Base-by-base conservation (phyloP, 23 tunicate genomes). In the Clavelina lepadiformis region DNA sequence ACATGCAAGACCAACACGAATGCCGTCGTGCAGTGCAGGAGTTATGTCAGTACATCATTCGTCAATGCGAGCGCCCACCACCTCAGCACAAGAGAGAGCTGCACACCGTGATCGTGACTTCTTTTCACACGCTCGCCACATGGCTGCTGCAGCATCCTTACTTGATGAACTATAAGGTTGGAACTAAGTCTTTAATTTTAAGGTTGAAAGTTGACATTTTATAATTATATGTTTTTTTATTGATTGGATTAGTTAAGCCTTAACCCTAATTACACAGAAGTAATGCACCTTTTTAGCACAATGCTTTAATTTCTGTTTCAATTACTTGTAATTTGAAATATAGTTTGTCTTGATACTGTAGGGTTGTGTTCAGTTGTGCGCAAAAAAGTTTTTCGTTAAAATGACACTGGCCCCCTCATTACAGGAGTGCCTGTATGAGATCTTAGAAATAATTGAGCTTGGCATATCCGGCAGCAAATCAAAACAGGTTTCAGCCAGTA, bases 381-480 rank as follows among this genome's bases (percentile, higher is more conserved):
- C n/a, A n/a, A n/a, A n/a, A n/a, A n/a, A n/a, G n/a, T n/a, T n/a
- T n/a, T n/a, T n/a, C n/a, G n/a, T n/a, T n/a, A n/a, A n/a, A n/a
- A n/a, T n/a, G n/a, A n/a, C n/a, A n/a, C n/a, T n/a, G n/a, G n/a
- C n/a, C n/a, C n/a, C n/a, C n/a, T n/a, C 20, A 3, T 57, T 32
- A n/a, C 76, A 82, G 98, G 63, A 72, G 19, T 77, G 91, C 41
- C 68, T 91, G 31, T 35, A 72, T 54, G 82, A 82, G 35, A 86
- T 91, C 29, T 63, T 91, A 28, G 98, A 83, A 51, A 83, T 82
- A 21, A 73, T 91, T 2, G 98, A 91, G 54, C 86, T 91, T 20
- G 98, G 98, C 20, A 72, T 91, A 3, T 82, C 98, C 15, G 98
- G 98, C 18, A 75, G 81, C 67, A 91, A 91, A 54, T 91, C 98